Evolutionary conservation across 1,140 invertebrate genomes (phyloP).

Genomic region (Linepithema humile): DNA sequence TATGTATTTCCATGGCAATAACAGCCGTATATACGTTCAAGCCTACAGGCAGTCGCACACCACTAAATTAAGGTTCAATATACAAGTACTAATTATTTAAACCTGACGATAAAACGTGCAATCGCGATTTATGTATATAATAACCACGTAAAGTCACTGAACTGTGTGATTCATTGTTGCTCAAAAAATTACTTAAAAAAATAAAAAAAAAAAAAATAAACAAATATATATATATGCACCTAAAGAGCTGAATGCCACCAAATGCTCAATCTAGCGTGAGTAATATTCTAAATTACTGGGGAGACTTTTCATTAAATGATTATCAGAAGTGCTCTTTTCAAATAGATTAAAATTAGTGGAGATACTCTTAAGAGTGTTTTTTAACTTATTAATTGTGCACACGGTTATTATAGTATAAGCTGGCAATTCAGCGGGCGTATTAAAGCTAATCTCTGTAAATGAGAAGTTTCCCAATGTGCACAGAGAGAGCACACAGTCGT

Average conservation of each 20-base stretch:
- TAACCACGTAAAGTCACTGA: slow-evolving; percentile 56
- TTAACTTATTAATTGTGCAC: slow-evolving; percentile 17
- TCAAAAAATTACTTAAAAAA: slow-evolving; percentile 61
- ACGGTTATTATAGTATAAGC: no score
- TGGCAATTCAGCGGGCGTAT: neutral
- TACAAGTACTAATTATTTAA: slow-evolving; percentile 72
- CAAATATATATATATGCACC: slow-evolving; percentile 36
- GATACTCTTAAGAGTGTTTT: no score
- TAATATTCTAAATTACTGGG: slow-evolving; percentile 54
- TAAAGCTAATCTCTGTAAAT: slow-evolving; percentile 44
- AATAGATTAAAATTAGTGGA: no score
- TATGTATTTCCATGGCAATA: slow-evolving; percentile 55
- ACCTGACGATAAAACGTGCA: slow-evolving; percentile 72
- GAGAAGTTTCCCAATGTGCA: slow-evolving; percentile 65
- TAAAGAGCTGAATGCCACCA: slow-evolving; percentile 60
- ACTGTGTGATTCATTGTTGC: slow-evolving; percentile 65
- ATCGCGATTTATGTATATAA: slow-evolving; percentile 50
- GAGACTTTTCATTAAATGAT: slow-evolving; percentile 62
- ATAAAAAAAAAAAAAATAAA: neutral
- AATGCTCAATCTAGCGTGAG: slow-evolving; percentile 63
- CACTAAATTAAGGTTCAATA: slow-evolving; percentile 74
- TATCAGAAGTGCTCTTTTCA: neutral
- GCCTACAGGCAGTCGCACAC: slow-evolving; percentile 79
- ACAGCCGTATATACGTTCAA: slow-evolving; percentile 61
- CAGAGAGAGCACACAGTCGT: slow-evolving; percentile 64